Conservation (phyloP, 2,888 invertebrate species). For the Serripes groenlandicus region DNA sequence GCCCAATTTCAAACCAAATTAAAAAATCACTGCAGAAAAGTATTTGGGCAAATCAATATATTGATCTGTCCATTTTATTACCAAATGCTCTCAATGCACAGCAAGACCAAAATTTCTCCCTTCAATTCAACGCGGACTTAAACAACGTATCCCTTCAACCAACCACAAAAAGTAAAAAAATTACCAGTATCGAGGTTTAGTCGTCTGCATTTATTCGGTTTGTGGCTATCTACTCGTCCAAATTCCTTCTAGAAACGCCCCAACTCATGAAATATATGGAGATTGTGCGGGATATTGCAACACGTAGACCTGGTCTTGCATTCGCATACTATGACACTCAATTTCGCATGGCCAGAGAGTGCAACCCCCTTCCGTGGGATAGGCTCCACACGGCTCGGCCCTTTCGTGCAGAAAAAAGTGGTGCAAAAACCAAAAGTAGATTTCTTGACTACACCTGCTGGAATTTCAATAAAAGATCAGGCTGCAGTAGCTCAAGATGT, state of each 20-base stretch:
- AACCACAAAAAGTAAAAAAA: background rate
- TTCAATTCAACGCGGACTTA: background rate
- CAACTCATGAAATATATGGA: conserved; percentile 53
- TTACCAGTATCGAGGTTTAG: conserved; percentile 20
- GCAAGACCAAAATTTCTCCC: background rate
- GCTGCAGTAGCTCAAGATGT: background rate
- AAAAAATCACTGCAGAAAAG: background rate
- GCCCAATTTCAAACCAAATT: background rate
- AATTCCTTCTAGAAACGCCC: conserved; percentile 18
- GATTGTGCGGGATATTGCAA: conserved; percentile 39
- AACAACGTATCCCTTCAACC: background rate
- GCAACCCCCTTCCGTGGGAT: conserved; percentile 31
- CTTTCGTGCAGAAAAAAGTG: background rate
- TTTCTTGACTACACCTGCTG: conserved; percentile 31
- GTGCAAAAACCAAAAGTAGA: too few relatives aligned
- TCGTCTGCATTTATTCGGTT: conserved; percentile 41
- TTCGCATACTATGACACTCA: conserved; percentile 43
- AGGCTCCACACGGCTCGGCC: conserved; percentile 32
- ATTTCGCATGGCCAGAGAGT: conserved; percentile 35
- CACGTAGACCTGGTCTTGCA: conserved; percentile 24
- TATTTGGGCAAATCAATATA: background rate
- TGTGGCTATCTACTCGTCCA: conserved; percentile 26
- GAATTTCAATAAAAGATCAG: conserved; percentile 22
- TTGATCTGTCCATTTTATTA: background rate
- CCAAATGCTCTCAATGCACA: background rate